phyloP scores from a whole-genome alignment of 2,113 vertebrate genomes.

The Dipodomys stephensi region DNA sequence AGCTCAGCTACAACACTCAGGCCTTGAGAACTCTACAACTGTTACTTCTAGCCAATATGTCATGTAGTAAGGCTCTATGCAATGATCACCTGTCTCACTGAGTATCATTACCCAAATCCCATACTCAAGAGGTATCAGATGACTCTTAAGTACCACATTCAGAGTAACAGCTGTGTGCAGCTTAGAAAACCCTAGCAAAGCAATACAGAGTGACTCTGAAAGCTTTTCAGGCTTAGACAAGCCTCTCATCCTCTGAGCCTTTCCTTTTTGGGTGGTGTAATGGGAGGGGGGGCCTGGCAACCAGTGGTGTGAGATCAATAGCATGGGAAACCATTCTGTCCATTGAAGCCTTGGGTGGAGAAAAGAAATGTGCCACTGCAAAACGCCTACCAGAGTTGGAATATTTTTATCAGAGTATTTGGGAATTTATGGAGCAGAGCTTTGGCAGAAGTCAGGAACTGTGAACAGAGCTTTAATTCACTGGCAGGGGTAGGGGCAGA shows the following conservation, averaged over 20 bases:
- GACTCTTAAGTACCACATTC: background rate
- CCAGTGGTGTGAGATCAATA: background rate
- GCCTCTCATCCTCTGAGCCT: background rate
- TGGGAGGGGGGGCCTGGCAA: no score
- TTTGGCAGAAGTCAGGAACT: conserved; percentile 6
- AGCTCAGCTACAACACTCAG: no score
- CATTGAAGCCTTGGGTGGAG: background rate
- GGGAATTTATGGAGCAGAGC: conserved; percentile 35
- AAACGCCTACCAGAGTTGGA: background rate
- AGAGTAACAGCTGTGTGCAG: background rate
- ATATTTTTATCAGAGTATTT: background rate
- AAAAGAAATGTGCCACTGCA: background rate
- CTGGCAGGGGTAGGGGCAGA: background rate
- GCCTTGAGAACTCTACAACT: no score
- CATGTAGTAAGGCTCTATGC: background rate
- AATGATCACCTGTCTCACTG: background rate
- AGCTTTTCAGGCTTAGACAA: background rate
- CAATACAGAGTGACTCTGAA: background rate
- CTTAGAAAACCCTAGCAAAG: conserved; percentile 18
- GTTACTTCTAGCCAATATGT: background rate
- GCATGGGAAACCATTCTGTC: background rate
- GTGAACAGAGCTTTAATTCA: background rate
- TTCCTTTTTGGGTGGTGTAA: background rate
- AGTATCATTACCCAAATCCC: background rate
- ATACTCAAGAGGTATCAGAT: background rate